Base-by-base conservation (phyloP, 2,888 invertebrate species). In the Eristalinus sepulchralis region DNA sequence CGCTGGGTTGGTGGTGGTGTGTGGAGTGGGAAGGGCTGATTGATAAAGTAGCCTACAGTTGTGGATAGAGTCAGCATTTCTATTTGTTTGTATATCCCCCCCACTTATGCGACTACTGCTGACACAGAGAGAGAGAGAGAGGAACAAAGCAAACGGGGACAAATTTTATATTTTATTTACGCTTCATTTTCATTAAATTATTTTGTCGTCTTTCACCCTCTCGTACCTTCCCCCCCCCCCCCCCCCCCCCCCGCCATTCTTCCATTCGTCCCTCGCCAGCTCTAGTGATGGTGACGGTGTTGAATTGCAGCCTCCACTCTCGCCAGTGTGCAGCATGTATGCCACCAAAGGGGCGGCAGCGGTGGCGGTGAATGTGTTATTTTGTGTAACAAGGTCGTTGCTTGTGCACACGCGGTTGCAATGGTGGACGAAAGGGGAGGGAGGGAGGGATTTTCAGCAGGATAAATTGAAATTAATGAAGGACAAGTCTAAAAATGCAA, bases 161-260 rank as follows among this genome's bases (percentile, higher is more conserved):
- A 27, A 62, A 57, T 66, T 79, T 71, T 71, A 71, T 79, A 71
- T 79, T 66, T 79, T 79, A 79, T 71, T 79, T 79, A 79, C 68
- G 78, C 71, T 79, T 79, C 71, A 71, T 79, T 79, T 79, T 79
- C 78, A 71, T 79, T 79, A 71, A 79, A 79, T 79, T 79, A 79
- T 71, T 47, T 71, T 79, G 71, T 59, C 64, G 64, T 59, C 59
- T 71, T n/a, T n/a, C n/a, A n/a, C n/a, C n/a, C 57, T 71, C 34
- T 68, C 17, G 59, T 39, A 57, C 36, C 13, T n/a, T n/a, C 39
- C 13, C 39, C 1, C 36, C 13, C 4, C 2, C 20, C 22, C 11
- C 24, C 27, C 27, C 27, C 27, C 2, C 5, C 27, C 27, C 27
- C 27, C 5, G 27, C 2, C 27, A 27, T 27, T 27, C 5, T 2